phyloP scores from a whole-genome alignment of 2,888 invertebrate genomes.

The Heteromurus nitidus region DNA sequence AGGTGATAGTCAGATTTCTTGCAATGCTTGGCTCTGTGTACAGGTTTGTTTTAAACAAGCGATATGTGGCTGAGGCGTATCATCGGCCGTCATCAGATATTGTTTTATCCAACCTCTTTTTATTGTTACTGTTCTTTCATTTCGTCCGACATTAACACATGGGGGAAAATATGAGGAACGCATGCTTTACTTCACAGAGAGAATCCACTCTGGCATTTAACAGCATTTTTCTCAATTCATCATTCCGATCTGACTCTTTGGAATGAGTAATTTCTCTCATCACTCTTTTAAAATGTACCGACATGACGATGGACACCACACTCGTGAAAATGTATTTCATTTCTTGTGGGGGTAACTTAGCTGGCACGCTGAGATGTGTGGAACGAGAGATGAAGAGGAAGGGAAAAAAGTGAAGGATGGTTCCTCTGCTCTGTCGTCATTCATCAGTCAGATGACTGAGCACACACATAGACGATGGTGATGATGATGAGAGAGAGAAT shows the following conservation, averaged over 20 bases:
- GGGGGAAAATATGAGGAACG: too few relatives aligned
- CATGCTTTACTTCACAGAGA: background rate
- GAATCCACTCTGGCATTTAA: conserved; percentile 39
- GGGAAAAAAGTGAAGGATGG: conserved; percentile 51
- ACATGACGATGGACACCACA: conserved; percentile 24
- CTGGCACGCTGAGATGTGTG: too few relatives aligned
- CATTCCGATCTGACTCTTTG: conserved; percentile 51
- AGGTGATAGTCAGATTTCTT: background rate
- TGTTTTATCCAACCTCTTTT: conserved; percentile 52
- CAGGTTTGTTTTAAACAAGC: too few relatives aligned
- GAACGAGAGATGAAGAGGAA: too few relatives aligned
- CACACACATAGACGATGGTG: background rate
- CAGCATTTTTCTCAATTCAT: conserved; percentile 53
- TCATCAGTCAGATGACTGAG: conserved; percentile 55
- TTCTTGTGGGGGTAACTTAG: too few relatives aligned
- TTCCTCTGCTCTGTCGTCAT: conserved; percentile 48
- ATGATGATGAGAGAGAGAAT: too few relatives aligned
- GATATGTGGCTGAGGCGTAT: too few relatives aligned
- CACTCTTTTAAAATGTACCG: conserved; percentile 56
- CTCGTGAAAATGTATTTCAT: background rate
- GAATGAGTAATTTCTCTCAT: conserved; percentile 61
- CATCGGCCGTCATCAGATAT: conserved; percentile 50
- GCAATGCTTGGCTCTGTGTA: conserved; percentile 7
- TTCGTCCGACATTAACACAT: conserved; percentile 3
- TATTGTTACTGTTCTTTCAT: conserved; percentile 36